A percentile compares a stretch with the other conserved stretches of the same genome.
Conservation (phyloP, 2,113 vertebrate species). For the Elanoides forficatus region DNA sequence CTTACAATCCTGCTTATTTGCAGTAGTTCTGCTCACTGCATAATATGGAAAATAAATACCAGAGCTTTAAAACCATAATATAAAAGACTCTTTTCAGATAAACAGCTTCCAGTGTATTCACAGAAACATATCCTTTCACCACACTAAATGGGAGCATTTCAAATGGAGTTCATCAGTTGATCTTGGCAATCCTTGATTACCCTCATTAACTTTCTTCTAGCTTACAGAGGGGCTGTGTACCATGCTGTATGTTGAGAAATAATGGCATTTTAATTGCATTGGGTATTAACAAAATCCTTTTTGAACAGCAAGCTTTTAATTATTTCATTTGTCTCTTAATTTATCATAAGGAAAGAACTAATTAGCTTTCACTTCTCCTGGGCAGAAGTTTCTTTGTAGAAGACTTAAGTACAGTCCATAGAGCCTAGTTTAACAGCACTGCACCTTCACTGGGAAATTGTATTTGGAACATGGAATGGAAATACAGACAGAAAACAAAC, state of each 20-base stretch:
- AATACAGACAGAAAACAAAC: not conserved
- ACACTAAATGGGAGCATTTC: not conserved
- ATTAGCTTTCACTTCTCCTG: not conserved
- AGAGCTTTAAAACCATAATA: not conserved
- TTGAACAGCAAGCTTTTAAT: slow-evolving; percentile 13
- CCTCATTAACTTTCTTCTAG: not conserved
- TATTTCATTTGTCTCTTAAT: slow-evolving; percentile 16
- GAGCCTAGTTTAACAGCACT: not conserved
- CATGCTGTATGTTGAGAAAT: not conserved
- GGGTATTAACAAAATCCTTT: slow-evolving; percentile 11
- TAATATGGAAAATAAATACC: not conserved
- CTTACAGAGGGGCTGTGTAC: not conserved
- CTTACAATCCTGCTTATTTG: not conserved
- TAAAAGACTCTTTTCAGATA: not conserved
- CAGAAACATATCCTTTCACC: not conserved
- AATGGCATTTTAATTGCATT: not conserved
- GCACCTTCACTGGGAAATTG: not conserved
- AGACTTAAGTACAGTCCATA: not conserved
- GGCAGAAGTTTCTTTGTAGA: not conserved
- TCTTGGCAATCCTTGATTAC: not conserved
- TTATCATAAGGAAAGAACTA: slow-evolving; percentile 11
- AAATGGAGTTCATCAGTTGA: not conserved
- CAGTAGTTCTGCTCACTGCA: not conserved
- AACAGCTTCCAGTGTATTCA: not conserved
- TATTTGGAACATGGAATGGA: not conserved